Evolutionary conservation across 2,113 vertebrate species (phyloP), one percentile per base, ranked within the genome.

Genomic region (Halcyon senegalensis): DNA sequence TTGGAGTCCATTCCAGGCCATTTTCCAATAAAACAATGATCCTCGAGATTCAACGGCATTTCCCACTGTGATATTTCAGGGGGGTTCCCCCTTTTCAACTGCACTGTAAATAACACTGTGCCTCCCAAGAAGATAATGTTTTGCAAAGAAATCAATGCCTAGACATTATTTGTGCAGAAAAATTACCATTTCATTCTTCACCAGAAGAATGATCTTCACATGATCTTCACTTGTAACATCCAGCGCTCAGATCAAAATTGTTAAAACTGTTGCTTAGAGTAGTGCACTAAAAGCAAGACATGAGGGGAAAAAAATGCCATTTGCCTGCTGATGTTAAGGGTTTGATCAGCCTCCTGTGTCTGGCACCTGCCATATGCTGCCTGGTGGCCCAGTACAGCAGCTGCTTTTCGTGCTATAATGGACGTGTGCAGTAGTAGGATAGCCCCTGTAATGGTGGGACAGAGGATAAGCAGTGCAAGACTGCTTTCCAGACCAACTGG

Each of bases 291-390:
- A 69, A 84, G 18, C 14, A 33, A 86, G 28, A 31, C 10, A 24
- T 13, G 10, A 35, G 7, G 1, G 10, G 4, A 2, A 4, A 5
- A 13, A 43, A 43, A 43, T 43, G 21, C 1, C 2, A 5, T 53
- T 78, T 90, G 18, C 33, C 46, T 91, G 50, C 13, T 68, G 10
- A 13, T 66, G 7, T 35, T 46, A 69, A 62, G 62, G 31, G 23
- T 16, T 89, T 62, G 33, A 31, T 62, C 12, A 18, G 50, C 56
- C 82, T 95, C 77, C 79, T 73, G 56, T 5, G 13, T 14, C 75
- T 27, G 4, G 21, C 79, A 62, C 4, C 18, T 80, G 63, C 18
- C 24, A 33, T 67, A 31, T 37, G 84, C 31, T 90, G 69, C 44
- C 19, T 48, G 31, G 55, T 76, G 44, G 41, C 18, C 80, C 80